Evolutionary conservation across 1,140 invertebrate genomes (phyloP), one percentile per base, ranked within the genome.

Genomic region (Whitmania pigra): DNA sequence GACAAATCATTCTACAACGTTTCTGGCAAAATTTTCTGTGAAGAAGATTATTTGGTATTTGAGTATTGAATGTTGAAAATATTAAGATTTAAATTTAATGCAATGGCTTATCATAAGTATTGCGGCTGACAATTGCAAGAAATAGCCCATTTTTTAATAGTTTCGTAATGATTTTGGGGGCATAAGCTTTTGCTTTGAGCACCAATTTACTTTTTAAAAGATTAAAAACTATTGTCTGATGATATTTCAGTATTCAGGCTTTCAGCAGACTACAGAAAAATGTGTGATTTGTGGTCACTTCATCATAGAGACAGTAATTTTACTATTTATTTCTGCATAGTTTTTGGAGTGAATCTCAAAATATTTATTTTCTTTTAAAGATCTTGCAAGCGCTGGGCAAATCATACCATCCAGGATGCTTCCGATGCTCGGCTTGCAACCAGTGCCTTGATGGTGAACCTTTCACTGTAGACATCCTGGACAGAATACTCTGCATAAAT

Each of bases 1-100:
- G 94, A 93, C 25, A 97, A 97, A 84, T 93, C 94, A 11, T 98
- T 98, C 82, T 99, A 98, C 80, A 97, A 97, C 85, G 93, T 98
- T 0, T 91, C 96, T 80, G 94, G 94, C 27, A 88, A 92, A 79
- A 93, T 97, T 53, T 97, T 96, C 79, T 97, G 94, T 81, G 94
- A 97, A 85, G 94, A 97, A 84, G 94, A 97, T 84, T 97, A 97
- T 84, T 85, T 96, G 86, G 90, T 92, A 67, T n/a, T 63, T 63
- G 57, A 22, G 22, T 63, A 1, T 63, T 17, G 6, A 63, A 11
- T n/a, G n/a, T n/a, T n/a, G n/a, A 22, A 4, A 25, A 4, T 13
- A 25, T 22, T 18, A 25, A 25, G 11, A 63, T 63, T 31, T 63
- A 63, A 22, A n/a, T 57, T 57, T 57, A 4, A 57, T 57, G 20